These are phyloP conservation scores for Rhizomys pruinosus DNA, from an alignment of 2,113 vertebrate species.

Conservation along the genomic window DNA sequence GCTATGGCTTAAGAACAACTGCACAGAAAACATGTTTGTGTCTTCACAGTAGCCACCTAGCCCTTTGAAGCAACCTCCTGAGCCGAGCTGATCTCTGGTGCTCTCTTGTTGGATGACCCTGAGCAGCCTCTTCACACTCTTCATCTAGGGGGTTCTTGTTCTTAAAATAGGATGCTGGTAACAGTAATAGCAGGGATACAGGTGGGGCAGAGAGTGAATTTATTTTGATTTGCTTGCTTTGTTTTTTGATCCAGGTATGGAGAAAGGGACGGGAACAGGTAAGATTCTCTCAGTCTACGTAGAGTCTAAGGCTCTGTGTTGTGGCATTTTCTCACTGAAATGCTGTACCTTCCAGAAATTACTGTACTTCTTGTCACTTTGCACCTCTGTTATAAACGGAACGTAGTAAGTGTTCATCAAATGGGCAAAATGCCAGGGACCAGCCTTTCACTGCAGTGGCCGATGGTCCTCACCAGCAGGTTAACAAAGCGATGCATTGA, in stretches of 20 bases:
- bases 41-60: neutral
- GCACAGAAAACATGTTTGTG: neutral
- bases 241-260: neutral
- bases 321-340: neutral
- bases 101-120: neutral
- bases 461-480: neutral
- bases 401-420: neutral
- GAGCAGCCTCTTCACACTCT: neutral
- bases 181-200: too few species aligned
- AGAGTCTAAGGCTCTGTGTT: neutral
- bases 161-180: neutral
- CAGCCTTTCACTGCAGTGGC: neutral
- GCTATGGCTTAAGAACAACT: neutral
- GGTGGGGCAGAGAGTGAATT: neutral
- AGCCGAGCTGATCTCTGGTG: neutral
- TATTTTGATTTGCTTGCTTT: neutral
- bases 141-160: neutral
- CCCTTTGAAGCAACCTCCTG: neutral
- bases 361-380: neutral
- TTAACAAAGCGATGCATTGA: neutral
- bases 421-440: neutral
- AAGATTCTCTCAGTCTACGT: neutral
- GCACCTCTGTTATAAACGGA: conserved; percentile 9
- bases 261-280: neutral
- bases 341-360: neutral